Percentiles rank a stretch among this genome's conserved stretches.
These are phyloP conservation scores for Phymorhynchus buccinoides DNA, from an alignment of 1,140 invertebrate species.

Conservation along the genomic window DNA sequence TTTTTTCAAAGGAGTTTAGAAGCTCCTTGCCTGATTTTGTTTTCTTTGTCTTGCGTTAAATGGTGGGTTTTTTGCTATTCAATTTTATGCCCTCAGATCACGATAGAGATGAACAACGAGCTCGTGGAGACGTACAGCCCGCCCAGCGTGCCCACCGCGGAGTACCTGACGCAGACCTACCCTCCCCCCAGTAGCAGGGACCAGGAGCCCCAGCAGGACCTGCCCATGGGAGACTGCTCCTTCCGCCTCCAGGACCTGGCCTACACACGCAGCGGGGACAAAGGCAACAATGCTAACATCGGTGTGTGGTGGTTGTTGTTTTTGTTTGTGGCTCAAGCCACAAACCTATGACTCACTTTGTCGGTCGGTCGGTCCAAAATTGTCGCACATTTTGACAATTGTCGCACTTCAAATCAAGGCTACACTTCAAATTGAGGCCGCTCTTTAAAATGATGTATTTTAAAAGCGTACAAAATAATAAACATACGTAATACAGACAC, in stretches of 20 bases:
- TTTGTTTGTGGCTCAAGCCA: too few species aligned
- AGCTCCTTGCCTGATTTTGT: not conserved
- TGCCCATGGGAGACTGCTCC: slow-evolving; percentile 59
- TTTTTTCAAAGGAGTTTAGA: not conserved
- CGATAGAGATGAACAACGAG: slow-evolving; percentile 64
- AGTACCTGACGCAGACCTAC: slow-evolving; percentile 47
- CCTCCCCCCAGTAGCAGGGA: slow-evolving; percentile 34
- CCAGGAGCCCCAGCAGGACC: slow-evolving; percentile 10
- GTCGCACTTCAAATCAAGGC: too few species aligned
- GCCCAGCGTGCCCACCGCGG: slow-evolving; percentile 50
- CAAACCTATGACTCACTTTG: too few species aligned
- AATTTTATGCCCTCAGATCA: too few species aligned
- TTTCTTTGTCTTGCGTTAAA: not conserved
- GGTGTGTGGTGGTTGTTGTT: slow-evolving; percentile 59
- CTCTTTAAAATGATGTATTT: too few species aligned
- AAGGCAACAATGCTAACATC: slow-evolving; percentile 76
- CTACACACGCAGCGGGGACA: slow-evolving; percentile 76
- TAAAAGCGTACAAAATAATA: too few species aligned
- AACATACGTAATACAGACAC: too few species aligned
- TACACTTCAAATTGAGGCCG: too few species aligned
- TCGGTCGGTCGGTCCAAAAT: too few species aligned
- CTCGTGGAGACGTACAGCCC: slow-evolving; percentile 55
- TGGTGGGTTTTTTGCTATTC: not conserved
- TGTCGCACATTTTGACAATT: too few species aligned
- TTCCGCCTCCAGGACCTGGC: slow-evolving; percentile 75